Evolutionary conservation across 2,797 vertebrate genomes (phyloP).

Genomic region (Sebastes steindachneri): DNA sequence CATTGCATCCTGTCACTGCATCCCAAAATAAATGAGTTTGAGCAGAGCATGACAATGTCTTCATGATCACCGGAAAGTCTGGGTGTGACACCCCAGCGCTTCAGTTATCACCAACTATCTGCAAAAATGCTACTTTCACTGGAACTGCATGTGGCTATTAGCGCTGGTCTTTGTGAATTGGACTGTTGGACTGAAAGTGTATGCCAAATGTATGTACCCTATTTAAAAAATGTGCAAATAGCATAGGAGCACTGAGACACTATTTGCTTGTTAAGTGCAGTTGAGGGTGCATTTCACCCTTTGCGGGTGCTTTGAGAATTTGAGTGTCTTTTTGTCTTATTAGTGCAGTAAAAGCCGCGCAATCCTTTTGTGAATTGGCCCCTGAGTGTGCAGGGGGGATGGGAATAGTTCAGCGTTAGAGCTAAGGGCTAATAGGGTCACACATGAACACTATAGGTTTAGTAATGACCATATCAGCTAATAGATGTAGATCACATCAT

Average conservation of each 20-base stretch:
- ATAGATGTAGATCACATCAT: not conserved
- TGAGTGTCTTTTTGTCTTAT: too few relatives aligned
- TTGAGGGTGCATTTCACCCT: not conserved
- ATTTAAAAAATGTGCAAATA: not conserved
- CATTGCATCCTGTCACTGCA: not conserved
- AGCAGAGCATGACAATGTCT: not conserved
- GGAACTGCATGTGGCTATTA: not conserved
- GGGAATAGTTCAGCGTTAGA: not conserved
- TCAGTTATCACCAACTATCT: not conserved
- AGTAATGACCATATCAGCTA: constrained; percentile 19
- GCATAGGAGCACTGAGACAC: not conserved
- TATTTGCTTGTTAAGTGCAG: not conserved
- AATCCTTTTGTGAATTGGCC: not conserved
- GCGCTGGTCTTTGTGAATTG: not conserved
- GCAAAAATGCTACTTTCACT: not conserved
- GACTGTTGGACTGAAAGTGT: not conserved
- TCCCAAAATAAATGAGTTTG: not conserved
- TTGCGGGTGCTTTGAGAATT: not conserved
- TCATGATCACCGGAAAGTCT: not conserved
- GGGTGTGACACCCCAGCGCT: not conserved
- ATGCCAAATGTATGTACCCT: not conserved
- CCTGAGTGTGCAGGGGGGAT: not conserved
- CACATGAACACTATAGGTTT: not conserved
- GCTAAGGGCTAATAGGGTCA: constrained; percentile 21
- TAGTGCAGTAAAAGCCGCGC: not conserved